Evolutionary conservation across 2,888 invertebrate species (phyloP).

Genomic region (Lepidochrysops patricia): DNA sequence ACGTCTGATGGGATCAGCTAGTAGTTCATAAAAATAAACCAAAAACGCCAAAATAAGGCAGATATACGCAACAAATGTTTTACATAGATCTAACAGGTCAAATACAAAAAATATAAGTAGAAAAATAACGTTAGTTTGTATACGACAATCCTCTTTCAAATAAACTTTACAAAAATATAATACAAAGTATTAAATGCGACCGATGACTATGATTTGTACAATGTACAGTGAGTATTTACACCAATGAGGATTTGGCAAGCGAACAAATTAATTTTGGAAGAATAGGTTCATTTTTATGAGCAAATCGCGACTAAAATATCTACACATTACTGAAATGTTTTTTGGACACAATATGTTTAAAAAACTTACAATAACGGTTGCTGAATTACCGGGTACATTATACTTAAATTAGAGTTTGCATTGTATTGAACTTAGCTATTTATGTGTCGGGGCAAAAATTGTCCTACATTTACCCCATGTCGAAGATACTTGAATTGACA

Average conservation of each 20-base stretch:
- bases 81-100: background rate
- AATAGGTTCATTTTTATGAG: constrained; percentile 3
- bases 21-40: background rate
- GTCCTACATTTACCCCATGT: background rate
- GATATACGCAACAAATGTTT: background rate
- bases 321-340: background rate
- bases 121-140: constrained; percentile 10
- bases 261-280: background rate
- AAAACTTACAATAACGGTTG: background rate
- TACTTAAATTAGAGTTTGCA: background rate
- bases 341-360: background rate
- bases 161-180: constrained; percentile 15
- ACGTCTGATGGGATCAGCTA: no score
- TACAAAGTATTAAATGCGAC: constrained; percentile 14
- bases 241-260: constrained; percentile 7
- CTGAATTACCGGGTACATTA: background rate
- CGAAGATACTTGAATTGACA: no score
- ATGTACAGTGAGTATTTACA: constrained; percentile 7
- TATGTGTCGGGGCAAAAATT: background rate
- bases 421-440: background rate
- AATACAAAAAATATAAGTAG: constrained; percentile 12
- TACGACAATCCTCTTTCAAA: constrained; percentile 8
- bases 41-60: background rate
- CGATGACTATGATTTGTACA: constrained; percentile 10
- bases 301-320: background rate